Percentiles rank a stretch among this genome's conserved stretches.
phyloP scores from a whole-genome alignment of 2,888 invertebrate genomes.

The Itoplectis maculator region DNA sequence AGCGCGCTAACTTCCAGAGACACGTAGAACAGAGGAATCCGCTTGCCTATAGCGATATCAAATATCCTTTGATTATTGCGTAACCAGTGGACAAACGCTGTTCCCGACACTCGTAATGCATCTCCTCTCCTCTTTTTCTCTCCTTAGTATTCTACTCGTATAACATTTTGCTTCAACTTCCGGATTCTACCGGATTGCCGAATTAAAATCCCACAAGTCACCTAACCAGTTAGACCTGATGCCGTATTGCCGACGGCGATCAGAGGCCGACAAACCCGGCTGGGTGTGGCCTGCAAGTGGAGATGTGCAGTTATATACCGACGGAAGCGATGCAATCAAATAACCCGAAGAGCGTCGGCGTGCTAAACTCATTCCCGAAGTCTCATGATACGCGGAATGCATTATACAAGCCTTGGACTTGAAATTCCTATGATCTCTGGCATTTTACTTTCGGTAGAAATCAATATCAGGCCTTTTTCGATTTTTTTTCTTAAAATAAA shows the following conservation, averaged over 20 bases:
- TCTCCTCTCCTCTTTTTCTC: neutral
- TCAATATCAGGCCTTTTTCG: neutral
- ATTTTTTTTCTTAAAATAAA: neutral
- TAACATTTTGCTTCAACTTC: conserved; percentile 28
- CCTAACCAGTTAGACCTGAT: conserved; percentile 44
- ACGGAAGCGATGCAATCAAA: conserved; percentile 7
- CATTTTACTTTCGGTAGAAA: neutral
- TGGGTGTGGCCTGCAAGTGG: conserved; percentile 30
- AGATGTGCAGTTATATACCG: conserved; percentile 6
- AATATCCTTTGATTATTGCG: conserved; percentile 11
- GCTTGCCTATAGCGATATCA: conserved; percentile 20
- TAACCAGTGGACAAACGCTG: neutral
- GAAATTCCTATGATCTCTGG: neutral
- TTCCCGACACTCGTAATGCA: conserved; percentile 7
- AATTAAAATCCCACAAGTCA: conserved; percentile 27
- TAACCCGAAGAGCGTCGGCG: neutral
- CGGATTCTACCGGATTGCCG: conserved; percentile 34
- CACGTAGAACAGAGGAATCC: neutral
- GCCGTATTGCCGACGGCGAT: neutral
- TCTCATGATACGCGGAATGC: neutral
- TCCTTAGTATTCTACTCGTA: conserved; percentile 1
- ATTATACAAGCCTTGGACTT: neutral
- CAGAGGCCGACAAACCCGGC: conserved; percentile 7
- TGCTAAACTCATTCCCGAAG: conserved; percentile 2
- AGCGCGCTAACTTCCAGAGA: neutral